These are phyloP conservation scores for Sminthurides aquaticus DNA, from an alignment of 2,888 invertebrate genomes.

Conservation along the genomic window DNA sequence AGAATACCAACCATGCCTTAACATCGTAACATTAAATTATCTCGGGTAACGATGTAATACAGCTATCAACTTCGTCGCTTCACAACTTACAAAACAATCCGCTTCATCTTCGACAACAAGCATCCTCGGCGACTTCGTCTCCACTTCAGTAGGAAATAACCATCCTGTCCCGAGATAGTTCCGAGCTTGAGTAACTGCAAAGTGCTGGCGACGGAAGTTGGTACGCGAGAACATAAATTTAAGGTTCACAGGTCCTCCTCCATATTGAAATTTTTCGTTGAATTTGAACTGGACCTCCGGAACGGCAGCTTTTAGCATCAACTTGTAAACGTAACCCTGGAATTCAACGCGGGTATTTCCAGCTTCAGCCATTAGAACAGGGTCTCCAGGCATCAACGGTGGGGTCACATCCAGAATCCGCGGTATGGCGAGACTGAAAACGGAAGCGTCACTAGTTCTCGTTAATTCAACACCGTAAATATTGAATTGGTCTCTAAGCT, in stretches of 20 bases:
- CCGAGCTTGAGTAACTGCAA: not conserved
- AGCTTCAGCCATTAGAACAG: not conserved
- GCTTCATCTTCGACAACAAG: not conserved
- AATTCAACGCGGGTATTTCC: not conserved
- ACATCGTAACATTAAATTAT: not conserved
- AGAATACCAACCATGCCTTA: too few species aligned
- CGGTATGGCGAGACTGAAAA: not conserved
- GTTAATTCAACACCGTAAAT: not conserved
- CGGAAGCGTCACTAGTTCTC: not conserved
- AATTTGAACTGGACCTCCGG: not conserved
- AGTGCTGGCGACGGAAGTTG: not conserved
- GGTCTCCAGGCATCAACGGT: constrained; percentile 2
- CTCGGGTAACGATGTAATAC: too few species aligned
- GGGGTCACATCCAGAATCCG: not conserved
- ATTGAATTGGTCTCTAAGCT: constrained; percentile 4
- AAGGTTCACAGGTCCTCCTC: not conserved
- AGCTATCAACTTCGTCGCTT: too few species aligned
- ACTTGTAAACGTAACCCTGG: not conserved
- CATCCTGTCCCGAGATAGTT: not conserved
- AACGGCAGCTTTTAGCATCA: not conserved
- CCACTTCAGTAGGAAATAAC: not conserved
- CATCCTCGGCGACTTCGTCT: not conserved
- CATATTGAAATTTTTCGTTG: not conserved
- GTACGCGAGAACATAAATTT: not conserved
- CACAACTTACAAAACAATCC: not conserved